Evolutionary conservation across 2,113 vertebrate genomes (phyloP).

Genomic region (Galbula dea): DNA sequence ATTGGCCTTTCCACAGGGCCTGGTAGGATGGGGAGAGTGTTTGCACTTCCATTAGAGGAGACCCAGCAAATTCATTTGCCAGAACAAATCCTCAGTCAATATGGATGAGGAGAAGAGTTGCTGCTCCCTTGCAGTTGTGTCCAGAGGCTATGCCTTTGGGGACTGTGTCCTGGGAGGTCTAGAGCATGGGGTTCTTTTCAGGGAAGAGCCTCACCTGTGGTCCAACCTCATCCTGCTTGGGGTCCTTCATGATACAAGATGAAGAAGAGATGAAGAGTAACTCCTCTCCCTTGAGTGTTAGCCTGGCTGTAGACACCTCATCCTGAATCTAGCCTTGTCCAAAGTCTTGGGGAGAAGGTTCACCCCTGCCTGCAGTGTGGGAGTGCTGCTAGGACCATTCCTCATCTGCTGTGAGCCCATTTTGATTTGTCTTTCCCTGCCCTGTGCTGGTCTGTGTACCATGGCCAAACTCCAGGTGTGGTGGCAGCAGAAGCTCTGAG

Average conservation of each 20-base stretch:
- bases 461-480: neutral
- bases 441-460: neutral
- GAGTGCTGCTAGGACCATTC: neutral
- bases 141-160: neutral
- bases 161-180: neutral
- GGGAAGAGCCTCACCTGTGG: neutral
- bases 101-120: neutral
- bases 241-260: neutral
- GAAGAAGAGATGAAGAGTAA: neutral
- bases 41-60: constrained; percentile 8
- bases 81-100: neutral
- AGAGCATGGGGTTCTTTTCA: neutral
- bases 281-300: neutral
- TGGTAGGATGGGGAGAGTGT: neutral
- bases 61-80: neutral
- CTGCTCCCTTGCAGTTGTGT: neutral
- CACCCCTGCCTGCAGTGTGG: accelerated
- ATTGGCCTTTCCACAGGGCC: neutral
- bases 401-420: neutral
- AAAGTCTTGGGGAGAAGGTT: neutral
- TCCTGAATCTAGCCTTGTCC: neutral
- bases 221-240: neutral
- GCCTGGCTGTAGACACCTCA: neutral
- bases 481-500: neutral
- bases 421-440: neutral